Base-by-base conservation (phyloP, 2,888 invertebrate genomes). In the Cremastinae sp. region DNA sequence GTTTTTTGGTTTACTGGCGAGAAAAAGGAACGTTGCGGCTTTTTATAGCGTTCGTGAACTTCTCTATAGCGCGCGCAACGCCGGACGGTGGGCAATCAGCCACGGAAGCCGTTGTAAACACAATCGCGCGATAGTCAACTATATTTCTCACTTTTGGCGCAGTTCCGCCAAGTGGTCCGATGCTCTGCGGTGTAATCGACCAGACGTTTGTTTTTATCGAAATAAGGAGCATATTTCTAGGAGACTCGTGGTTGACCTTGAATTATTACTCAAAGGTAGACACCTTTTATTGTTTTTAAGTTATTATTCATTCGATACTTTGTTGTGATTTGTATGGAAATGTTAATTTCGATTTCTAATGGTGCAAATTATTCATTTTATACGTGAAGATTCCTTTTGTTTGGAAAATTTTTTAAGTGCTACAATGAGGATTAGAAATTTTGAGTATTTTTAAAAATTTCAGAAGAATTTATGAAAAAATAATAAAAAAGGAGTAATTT, bases 31-130 rank as follows among this genome's bases (percentile, higher is more conserved):
- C 10, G 16, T 10, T 22, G 14, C 10, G 22, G 14, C 64, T 74
- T 71, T 80, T 84, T 86, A 84, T 86, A 86, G 76, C n/a, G 69
- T 68, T 71, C 62, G 59, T 55, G 28, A 74, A 45, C 49, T 56
- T 62, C 59, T 10, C 28, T n/a, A 22, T n/a, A n/a, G n/a, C n/a
- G 45, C 5, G 12, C 37, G 49, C 43, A 35, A 16, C 18, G 28
- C 20, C 37, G 41, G 12, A 28, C 16, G 9, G 20, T 56, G 47
- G 37, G 53, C 18, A 28, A 55, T 16, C 9, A 47, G 56, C 68
- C 45, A 64, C 8, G 37, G 43, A n/a, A 41, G 49, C 18, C 73
- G 65, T 75, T 64, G 81, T 80, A 83, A 85, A 83, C 80, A 83
- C 82, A 74, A 81, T 85, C 85, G 73, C 79, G 79, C 80, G 82